These are phyloP conservation scores for Enteromius anoplus DNA, from an alignment of 2,797 vertebrate species.

Conservation along the genomic window DNA sequence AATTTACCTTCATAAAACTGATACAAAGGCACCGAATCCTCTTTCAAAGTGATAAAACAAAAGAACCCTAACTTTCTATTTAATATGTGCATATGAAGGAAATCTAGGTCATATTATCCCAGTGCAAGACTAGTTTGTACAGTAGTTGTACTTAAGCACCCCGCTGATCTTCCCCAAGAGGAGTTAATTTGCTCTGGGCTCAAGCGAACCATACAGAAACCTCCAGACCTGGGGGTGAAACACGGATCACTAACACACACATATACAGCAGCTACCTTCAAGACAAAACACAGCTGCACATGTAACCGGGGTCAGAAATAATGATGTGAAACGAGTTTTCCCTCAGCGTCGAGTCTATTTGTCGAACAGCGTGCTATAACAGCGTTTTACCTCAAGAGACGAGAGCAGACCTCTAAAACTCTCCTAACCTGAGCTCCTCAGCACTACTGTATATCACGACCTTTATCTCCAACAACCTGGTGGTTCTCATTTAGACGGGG, in stretches of 20 bases:
- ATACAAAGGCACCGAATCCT: background rate
- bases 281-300: constrained; percentile 17
- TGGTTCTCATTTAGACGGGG: background rate
- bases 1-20: background rate
- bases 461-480: constrained; percentile 6
- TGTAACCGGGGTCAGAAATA: constrained; percentile 8
- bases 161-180: background rate
- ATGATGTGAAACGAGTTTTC: constrained; percentile 21
- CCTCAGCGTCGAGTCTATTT: constrained; percentile 3
- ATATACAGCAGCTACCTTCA: background rate
- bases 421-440: constrained; percentile 9
- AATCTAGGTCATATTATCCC: constrained; percentile 44
- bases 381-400: background rate
- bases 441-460: background rate
- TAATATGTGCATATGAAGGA: constrained; percentile 3
- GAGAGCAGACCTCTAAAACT: constrained; percentile 6
- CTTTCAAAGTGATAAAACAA: constrained; percentile 6
- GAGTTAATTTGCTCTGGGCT: constrained; percentile 3
- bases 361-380: background rate
- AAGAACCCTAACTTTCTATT: constrained; percentile 8
- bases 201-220: background rate
- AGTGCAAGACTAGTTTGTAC: constrained; percentile 17
- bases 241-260: background rate
- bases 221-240: background rate
- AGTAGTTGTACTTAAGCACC: background rate